Base-by-base conservation (phyloP, 2,113 vertebrate genomes). In the Gobio gobio region DNA sequence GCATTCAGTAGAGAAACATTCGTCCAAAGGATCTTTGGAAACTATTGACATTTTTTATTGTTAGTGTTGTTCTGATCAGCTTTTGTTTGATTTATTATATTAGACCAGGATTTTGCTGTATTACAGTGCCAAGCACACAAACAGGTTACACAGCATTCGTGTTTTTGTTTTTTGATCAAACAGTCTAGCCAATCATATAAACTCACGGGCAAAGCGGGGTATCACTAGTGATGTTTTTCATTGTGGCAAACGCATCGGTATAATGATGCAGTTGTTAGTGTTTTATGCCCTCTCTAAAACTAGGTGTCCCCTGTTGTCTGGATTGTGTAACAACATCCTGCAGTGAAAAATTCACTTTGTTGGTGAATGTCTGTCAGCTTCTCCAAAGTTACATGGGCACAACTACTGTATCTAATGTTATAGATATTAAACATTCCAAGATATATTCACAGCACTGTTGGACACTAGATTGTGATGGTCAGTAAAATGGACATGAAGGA, bases 1-100 rank as follows among this genome's bases (percentile, higher is more conserved):
- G 96, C 89, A 1, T 87, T 81, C 89, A 90, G 83, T 90, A 89
- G 56, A 78, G 68, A 43, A 51, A 13, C 78, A 51, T 22, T 14
- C 18, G 24, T 33, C 9, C 33, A 74, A 77, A 82, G 20, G 4
- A 64, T 56, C 5, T 40, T 22, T 13, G 43, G 56, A 63, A 51
- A 51, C n/a, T 20, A 78, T 70, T 70, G 63, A 24, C 18, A 33
- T 85, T 72, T 29, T 59, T 43, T 51, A 66, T 16, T 76, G 75
- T 70, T 33, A 47, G 66, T 76, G 56, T 78, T 85, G 33, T 59
- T 80, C 20, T 70, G 49, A 75, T 49, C 70, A 14, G 43, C 56
- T 87, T 75, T 85, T 85, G 26, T 61, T 51, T 68, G 59, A 63
- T 47, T 40, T 51, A 51, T 49, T 68, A 51, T 51, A 33, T 81